These are phyloP conservation scores for Halichondria panicea DNA, from an alignment of 37 sponge, comb jelly and placozoan species.

Conservation along the genomic window DNA sequence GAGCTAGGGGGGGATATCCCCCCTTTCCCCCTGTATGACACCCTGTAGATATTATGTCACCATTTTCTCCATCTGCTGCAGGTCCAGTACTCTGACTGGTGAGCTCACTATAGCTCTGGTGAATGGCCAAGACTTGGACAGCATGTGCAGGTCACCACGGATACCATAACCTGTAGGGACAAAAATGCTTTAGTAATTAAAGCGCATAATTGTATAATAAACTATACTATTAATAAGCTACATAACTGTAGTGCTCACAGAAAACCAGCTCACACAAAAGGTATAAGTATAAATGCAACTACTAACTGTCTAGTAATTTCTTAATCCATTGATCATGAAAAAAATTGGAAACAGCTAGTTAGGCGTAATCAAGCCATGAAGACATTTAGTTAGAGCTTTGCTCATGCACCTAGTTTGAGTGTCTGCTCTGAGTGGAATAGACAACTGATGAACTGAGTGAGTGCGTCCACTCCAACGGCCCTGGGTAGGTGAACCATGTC, in stretches of 20 bases:
- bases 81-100: conserved; percentile 54
- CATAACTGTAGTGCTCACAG: background rate
- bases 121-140: conserved; percentile 66
- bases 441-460: conserved; percentile 32
- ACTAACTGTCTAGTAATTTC: no score
- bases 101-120: conserved; percentile 29
- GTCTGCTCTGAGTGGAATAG: conserved; percentile 35
- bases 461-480: conserved; percentile 18
- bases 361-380: no score
- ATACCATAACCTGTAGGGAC: conserved; percentile 51
- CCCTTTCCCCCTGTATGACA: no score
- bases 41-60: no score
- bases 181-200: background rate
- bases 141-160: conserved; percentile 64
- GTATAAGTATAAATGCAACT: no score
- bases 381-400: background rate
- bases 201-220: background rate
- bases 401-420: conserved; percentile 62
- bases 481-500: conserved; percentile 58
- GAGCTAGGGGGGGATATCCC: no score
- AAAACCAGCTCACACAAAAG: background rate
- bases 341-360: no score
- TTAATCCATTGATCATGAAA: no score
- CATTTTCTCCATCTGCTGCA: conserved; percentile 40
- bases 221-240: background rate